phyloP scores from a whole-genome alignment of 2,888 invertebrate species.

The Protophormia terraenovae region DNA sequence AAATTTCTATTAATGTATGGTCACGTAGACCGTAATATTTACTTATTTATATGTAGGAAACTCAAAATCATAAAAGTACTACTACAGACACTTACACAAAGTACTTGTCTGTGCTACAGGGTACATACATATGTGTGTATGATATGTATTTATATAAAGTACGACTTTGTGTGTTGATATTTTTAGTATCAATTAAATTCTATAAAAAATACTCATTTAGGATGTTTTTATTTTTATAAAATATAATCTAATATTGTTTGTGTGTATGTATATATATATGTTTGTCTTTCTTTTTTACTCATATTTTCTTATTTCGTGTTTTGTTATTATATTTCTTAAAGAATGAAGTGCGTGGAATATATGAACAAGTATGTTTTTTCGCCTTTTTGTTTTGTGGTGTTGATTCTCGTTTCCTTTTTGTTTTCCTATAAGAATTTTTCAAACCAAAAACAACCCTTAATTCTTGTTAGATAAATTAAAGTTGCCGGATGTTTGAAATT shows the following conservation, averaged over 20 bases:
- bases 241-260: background rate
- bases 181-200: constrained; percentile 27
- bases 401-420: constrained; percentile 10
- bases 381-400: background rate
- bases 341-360: constrained; percentile 32
- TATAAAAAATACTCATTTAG: background rate
- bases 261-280: too few relatives aligned
- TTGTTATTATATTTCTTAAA: background rate
- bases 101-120: background rate
- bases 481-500: constrained; percentile 7
- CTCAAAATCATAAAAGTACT: background rate
- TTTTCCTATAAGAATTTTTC: background rate
- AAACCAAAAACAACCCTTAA: constrained; percentile 10
- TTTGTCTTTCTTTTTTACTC: background rate
- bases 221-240: constrained; percentile 21
- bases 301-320: background rate
- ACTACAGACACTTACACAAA: background rate
- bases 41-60: background rate
- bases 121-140: background rate
- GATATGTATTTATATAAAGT: background rate
- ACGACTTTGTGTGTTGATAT: background rate
- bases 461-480: constrained; percentile 7
- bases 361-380: background rate
- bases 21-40: constrained; percentile 58
- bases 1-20: constrained; percentile 20